Evolutionary conservation across 1,140 invertebrate genomes (phyloP), one percentile per base, ranked within the genome.

Genomic region (Drosophila azteca): DNA sequence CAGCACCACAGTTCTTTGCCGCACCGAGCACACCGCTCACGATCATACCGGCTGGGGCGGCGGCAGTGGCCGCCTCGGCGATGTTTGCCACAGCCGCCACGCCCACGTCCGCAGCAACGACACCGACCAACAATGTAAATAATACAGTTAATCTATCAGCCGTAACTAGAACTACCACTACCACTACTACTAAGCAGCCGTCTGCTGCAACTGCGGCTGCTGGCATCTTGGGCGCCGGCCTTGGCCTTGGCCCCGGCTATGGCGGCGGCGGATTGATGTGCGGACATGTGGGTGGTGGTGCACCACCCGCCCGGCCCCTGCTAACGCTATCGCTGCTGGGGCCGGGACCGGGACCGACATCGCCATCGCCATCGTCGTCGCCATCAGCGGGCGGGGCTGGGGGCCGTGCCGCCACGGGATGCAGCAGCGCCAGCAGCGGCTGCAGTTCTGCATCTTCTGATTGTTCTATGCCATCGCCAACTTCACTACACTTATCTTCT

Each of bases 401-500:
- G 41, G 41, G 17, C 61, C 64, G 53, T 63, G 49, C 44, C 59
- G 66, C 44, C 66, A 62, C 61, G 58, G 79, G 77, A 55, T 74
- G 65, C 79, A 88, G 82, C 73, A 89, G 73, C 65, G 76, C 79
- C 81, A 90, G 88, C 77, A 90, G 84, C 83, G 83, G 83, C 52
- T 90, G 87, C 84, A 91, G 90, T 79, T 91, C 90, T 90, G 84
- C 88, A 88, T 90, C 90, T 90, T 91, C 90, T 91, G 90, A 91
- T 91, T 91, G 90, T 91, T 91, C 90, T 91, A 91, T 91, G 89
- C 79, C 90, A 91, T 91, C 90, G 90, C 90, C 88, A 91, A 90
- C 90, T 91, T 90, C 82, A 90, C 90, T 91, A 88, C 90, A 91
- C 84, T 90, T 90, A 90, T 87, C 89, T 90, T 91, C 90, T 91